A percentile compares a stretch with the other conserved stretches of the same genome.
Conservation (phyloP, 2,113 vertebrate species). For the Paraplagusia blochii region DNA sequence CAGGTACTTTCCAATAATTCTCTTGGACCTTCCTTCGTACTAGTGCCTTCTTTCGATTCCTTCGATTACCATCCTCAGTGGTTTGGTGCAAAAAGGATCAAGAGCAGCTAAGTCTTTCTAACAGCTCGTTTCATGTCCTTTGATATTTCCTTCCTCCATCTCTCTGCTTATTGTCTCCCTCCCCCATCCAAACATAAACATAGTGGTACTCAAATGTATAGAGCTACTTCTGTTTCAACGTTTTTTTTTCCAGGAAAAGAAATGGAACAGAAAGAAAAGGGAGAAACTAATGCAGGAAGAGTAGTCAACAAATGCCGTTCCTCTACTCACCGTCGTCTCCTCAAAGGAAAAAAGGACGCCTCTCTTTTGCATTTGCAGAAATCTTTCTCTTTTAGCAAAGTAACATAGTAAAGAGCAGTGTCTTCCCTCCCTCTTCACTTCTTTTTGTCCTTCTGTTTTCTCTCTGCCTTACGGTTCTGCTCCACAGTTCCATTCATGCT, state of each 20-base stretch:
- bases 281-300: constrained; percentile 76
- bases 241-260: constrained; percentile 65
- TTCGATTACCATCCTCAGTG: constrained; percentile 62
- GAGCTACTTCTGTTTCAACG: constrained; percentile 75
- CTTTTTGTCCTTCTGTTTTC: constrained; percentile 93
- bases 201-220: constrained; percentile 63
- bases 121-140: constrained; percentile 75
- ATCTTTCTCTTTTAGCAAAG: constrained; percentile 68
- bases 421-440: constrained; percentile 82
- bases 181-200: constrained; percentile 58
- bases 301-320: constrained; percentile 66
- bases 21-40: constrained; percentile 29
- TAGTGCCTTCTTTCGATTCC: constrained; percentile 25
- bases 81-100: constrained; percentile 78
- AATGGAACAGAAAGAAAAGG: constrained; percentile 68
- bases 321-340: constrained; percentile 72
- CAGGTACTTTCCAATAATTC: constrained; percentile 45
- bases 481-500: constrained; percentile 70
- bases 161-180: constrained; percentile 28
- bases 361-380: constrained; percentile 69
- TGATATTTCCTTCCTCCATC: constrained; percentile 47
- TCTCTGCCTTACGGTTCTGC: constrained; percentile 85
- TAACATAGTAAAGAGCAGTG: constrained; percentile 62
- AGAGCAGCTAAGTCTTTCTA: constrained; percentile 70
- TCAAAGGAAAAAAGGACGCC: constrained; percentile 77